A percentile compares a stretch with the other conserved stretches of the same genome.
Evolutionary conservation across 1,140 invertebrate genomes (phyloP).

Genomic region (Drosophila subpulchrella): DNA sequence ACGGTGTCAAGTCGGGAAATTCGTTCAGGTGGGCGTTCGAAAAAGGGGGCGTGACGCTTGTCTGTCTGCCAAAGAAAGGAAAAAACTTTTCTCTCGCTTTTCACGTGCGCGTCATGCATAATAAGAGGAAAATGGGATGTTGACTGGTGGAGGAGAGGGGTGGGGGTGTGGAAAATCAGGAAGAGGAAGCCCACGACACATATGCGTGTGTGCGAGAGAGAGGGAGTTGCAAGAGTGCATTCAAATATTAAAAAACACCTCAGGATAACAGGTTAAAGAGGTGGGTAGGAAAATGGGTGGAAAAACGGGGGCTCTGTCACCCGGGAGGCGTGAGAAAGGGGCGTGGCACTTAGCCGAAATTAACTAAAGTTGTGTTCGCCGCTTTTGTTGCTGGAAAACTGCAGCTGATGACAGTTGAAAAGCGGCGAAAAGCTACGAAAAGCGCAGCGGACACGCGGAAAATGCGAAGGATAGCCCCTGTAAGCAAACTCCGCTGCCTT

Average conservation of each 20-base stretch:
- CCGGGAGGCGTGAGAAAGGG: slow-evolving; percentile 18
- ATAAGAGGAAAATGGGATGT: slow-evolving; percentile 48
- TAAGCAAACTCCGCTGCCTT: slow-evolving; percentile 12
- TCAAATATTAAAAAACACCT: slow-evolving; percentile 70
- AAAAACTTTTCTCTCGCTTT: slow-evolving; percentile 60
- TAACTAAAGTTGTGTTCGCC: slow-evolving; percentile 51
- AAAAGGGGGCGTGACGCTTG: slow-evolving; percentile 25
- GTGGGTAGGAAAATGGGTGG: neutral
- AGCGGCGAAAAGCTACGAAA: slow-evolving; percentile 13
- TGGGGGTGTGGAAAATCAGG: slow-evolving; percentile 10
- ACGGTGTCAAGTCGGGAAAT: slow-evolving; percentile 74
- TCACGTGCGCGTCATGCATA: slow-evolving; percentile 58
- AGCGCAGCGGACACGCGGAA: slow-evolving; percentile 17
- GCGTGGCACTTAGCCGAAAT: slow-evolving; percentile 51
- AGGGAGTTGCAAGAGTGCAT: slow-evolving; percentile 51
- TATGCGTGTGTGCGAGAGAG: slow-evolving; percentile 31
- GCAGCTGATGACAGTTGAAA: slow-evolving; percentile 66
- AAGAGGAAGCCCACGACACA: slow-evolving; percentile 16
- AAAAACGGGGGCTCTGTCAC: slow-evolving; percentile 2
- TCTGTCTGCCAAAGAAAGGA: slow-evolving; percentile 56
- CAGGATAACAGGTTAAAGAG: slow-evolving; percentile 32
- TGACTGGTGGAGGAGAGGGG: neutral
- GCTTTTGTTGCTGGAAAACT: slow-evolving; percentile 26
- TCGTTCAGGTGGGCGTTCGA: slow-evolving; percentile 51
- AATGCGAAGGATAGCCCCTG: slow-evolving; percentile 7